phyloP scores from a whole-genome alignment of 2,888 invertebrate genomes.

The Drosophila borealis region DNA sequence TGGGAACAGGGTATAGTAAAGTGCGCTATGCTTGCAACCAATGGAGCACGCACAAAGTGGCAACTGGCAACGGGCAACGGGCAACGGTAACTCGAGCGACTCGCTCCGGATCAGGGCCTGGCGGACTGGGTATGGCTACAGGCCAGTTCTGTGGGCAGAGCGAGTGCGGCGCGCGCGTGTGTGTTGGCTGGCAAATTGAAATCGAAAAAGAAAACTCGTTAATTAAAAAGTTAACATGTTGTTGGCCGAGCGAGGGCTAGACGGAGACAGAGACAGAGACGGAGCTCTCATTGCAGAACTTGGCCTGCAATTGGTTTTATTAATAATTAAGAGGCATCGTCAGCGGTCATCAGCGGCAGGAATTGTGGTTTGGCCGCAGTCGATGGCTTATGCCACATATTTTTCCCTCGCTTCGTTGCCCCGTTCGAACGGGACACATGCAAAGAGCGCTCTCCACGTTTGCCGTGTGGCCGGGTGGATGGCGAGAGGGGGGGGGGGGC shows the following conservation, averaged over 20 bases:
- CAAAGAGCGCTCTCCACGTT: slow-evolving; percentile 11
- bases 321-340: slow-evolving; percentile 77
- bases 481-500: not conserved
- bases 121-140: slow-evolving; percentile 8
- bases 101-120: slow-evolving; percentile 32
- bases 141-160: slow-evolving; percentile 73
- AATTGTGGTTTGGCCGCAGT: slow-evolving; percentile 9
- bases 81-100: slow-evolving; percentile 38
- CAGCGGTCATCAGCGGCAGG: slow-evolving; percentile 37
- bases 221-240: slow-evolving; percentile 82
- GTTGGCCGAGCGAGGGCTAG: slow-evolving; percentile 31
- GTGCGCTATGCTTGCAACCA: slow-evolving; percentile 63
- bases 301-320: slow-evolving; percentile 73
- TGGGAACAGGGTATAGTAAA: slow-evolving; percentile 32
- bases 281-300: slow-evolving; percentile 32
- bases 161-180: slow-evolving; percentile 22
- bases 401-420: slow-evolving; percentile 4
- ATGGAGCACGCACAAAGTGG: slow-evolving; percentile 26
- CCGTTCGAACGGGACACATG: slow-evolving; percentile 15
- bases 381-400: slow-evolving; percentile 11
- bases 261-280: not conserved
- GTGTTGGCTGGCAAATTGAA: slow-evolving; percentile 79
- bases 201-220: slow-evolving; percentile 83
- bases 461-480: not conserved
- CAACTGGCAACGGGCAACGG: slow-evolving; percentile 3